These are phyloP conservation scores for Drosophila sp. DNA, from an alignment of 1,140 invertebrate genomes.

Conservation along the genomic window DNA sequence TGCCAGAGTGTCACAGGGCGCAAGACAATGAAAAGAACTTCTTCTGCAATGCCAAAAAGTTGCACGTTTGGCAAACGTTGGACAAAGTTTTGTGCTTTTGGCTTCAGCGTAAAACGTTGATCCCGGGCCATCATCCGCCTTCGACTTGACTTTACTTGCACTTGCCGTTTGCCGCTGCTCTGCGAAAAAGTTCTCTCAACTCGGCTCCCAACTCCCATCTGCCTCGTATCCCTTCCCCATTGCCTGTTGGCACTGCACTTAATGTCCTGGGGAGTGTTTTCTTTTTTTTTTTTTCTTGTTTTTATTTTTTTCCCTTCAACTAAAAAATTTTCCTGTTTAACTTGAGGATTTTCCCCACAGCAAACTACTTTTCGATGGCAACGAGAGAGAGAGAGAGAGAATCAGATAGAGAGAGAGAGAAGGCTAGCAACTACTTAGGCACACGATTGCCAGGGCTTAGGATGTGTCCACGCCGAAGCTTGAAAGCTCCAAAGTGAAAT, in stretches of 20 bases:
- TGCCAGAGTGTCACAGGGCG: constrained; percentile 57
- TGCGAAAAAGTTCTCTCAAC: constrained; percentile 46
- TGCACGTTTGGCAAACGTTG: constrained; percentile 57
- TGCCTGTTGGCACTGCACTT: constrained; percentile 71
- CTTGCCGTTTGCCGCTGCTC: constrained; percentile 47
- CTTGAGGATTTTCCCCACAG: constrained; percentile 76
- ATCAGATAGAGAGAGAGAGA: constrained; percentile 34
- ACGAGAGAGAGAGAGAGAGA: constrained; percentile 36
- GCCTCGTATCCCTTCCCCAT: constrained; percentile 17
- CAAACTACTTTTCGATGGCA: constrained; percentile 81
- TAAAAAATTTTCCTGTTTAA: constrained; percentile 39
- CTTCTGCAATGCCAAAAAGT: constrained; percentile 41
- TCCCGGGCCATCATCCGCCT: constrained; percentile 68
- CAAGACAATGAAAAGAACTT: constrained; percentile 71
- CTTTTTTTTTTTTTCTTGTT: constrained; percentile 37
- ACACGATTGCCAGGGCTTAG: constrained; percentile 74
- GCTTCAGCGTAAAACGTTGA: constrained; percentile 61
- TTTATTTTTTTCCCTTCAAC: constrained; percentile 25
- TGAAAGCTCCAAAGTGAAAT: constrained; percentile 53
- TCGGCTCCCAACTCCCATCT: not conserved
- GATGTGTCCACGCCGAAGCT: constrained; percentile 47
- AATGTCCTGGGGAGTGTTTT: constrained; percentile 66
- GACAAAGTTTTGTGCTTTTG: constrained; percentile 61
- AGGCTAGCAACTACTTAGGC: constrained; percentile 76
- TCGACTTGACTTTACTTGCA: constrained; percentile 10